Base-by-base conservation (phyloP, 1,140 invertebrate species). In the Prorops nasuta region DNA sequence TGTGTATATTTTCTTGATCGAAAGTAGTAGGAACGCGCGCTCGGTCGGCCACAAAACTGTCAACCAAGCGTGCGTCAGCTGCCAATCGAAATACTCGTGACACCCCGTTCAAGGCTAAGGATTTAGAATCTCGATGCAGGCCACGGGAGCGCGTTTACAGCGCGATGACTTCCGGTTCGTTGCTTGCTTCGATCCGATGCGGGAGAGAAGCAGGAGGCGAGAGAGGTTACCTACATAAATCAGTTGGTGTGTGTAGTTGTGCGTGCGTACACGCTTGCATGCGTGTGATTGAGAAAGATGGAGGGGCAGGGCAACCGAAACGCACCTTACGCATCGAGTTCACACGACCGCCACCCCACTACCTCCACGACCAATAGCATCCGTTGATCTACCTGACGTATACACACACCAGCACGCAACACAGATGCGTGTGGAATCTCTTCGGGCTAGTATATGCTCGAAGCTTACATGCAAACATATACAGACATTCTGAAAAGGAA, bases 221-320 rank as follows among this genome's bases (percentile, higher is more conserved):
- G 55, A 56, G 48, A 22, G 20, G 48, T 72, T 62, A 70, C 64
- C 66, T 70, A 71, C 65, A 71, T 71, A 71, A 51, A 49, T 20
- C 32, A 56, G 19, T 2, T 12, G 14, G 41, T 38, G 36, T 34
- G 19, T 17, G 44, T 31, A 19, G 35, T 14, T 45, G 44, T 49
- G 39, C 45, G 21, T 17, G n/a, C 36, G 18, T 19, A 36, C 31
- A 20, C 28, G 17, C 21, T 22, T 17, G 17, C n/a, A 46, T n/a
- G n/a, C n/a, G n/a, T n/a, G n/a, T n/a, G n/a, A n/a, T n/a, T n/a
- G n/a, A n/a, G n/a, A n/a, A n/a, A n/a, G n/a, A n/a, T n/a, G n/a
- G n/a, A n/a, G n/a, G n/a, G n/a, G n/a, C n/a, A n/a, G n/a, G n/a
- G n/a, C n/a, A n/a, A n/a, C n/a, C n/a, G n/a, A n/a, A n/a, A 51